Conservation (phyloP, 1,140 invertebrate species). For the Scylla paramamosain region DNA sequence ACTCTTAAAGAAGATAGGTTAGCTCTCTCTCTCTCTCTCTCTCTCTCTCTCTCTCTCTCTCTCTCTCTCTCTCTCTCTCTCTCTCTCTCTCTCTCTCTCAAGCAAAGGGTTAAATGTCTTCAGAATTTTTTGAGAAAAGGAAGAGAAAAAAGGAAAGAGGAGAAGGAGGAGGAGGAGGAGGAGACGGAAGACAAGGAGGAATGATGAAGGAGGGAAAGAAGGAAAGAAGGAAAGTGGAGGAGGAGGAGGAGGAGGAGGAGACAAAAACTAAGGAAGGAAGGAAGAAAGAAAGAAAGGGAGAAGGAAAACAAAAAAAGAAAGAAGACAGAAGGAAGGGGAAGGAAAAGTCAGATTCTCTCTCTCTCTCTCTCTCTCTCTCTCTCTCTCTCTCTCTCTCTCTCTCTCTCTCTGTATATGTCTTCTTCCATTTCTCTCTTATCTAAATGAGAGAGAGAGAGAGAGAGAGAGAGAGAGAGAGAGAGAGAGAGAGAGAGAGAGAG, state of each 20-base stretch:
- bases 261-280: background rate
- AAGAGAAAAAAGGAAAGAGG: background rate
- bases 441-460: no score
- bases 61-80: slow-evolving; percentile 16
- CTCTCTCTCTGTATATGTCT: no score
- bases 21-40: slow-evolving; percentile 46
- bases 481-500: no score
- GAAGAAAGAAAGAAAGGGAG: background rate
- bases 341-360: no score
- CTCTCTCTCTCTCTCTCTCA: background rate
- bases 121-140: background rate
- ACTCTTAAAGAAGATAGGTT: slow-evolving; percentile 9
- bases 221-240: background rate
- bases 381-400: no score
- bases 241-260: background rate
- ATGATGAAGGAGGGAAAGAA: background rate
- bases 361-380: no score
- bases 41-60: background rate
- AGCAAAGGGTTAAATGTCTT: background rate
- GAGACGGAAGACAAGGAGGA: no score
- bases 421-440: no score
- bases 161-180: no score
- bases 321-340: no score
- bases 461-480: no score
- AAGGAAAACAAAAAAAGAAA: background rate